phyloP scores from a whole-genome alignment of 2,888 invertebrate genomes.

The Acronicta aceris region DNA sequence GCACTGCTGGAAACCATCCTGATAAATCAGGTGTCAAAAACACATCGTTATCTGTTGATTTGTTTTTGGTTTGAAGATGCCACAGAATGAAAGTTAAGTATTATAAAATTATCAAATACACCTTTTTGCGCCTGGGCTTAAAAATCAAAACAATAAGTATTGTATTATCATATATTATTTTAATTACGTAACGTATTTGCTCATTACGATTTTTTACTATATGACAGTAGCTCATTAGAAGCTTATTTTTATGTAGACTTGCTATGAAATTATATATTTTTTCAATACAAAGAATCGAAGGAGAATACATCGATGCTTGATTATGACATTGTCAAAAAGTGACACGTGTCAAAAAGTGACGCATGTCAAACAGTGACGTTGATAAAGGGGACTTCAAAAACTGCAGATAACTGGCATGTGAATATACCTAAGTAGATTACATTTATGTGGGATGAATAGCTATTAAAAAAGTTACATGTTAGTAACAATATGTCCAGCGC shows the following conservation, averaged over 20 bases:
- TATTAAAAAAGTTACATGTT: slow-evolving; percentile 4
- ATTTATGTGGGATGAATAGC: slow-evolving; percentile 28
- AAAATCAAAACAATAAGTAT: too few species aligned
- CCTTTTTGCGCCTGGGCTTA: too few species aligned
- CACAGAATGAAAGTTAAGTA: too few species aligned
- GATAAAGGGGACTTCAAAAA: slow-evolving; percentile 1
- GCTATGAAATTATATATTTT: slow-evolving; percentile 12
- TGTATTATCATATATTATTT: too few species aligned
- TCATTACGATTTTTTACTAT: not conserved
- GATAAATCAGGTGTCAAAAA: too few species aligned
- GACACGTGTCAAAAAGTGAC: not conserved
- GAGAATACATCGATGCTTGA: slow-evolving; percentile 1
- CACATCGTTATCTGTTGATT: too few species aligned
- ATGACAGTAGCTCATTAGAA: slow-evolving; percentile 3
- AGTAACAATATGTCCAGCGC: too few species aligned
- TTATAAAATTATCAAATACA: too few species aligned
- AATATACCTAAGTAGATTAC: slow-evolving; percentile 17
- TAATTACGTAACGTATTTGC: slow-evolving; percentile 4
- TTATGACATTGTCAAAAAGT: not conserved
- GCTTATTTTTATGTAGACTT: slow-evolving; percentile 4
- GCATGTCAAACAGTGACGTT: not conserved
- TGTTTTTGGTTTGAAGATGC: too few species aligned
- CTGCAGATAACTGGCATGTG: slow-evolving; percentile 38
- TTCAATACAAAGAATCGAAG: not conserved
- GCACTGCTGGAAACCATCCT: too few species aligned